Evolutionary conservation across 2,113 vertebrate genomes (phyloP).

Genomic region (Psittacus erithacus): DNA sequence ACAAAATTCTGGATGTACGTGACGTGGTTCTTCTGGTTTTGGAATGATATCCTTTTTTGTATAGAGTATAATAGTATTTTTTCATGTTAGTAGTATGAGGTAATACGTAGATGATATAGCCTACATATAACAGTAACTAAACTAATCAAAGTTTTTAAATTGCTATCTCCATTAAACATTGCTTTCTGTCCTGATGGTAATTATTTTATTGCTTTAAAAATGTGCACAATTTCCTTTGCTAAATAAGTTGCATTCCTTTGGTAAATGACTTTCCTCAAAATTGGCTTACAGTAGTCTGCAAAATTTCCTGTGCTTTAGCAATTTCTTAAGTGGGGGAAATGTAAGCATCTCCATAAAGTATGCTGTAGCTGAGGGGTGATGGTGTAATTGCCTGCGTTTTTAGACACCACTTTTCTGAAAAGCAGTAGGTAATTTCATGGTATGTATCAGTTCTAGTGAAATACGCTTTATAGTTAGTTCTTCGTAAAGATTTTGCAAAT

Average conservation of each 20-base stretch:
- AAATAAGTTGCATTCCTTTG: not conserved
- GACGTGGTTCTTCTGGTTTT: conserved; percentile 99
- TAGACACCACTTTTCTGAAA: not conserved
- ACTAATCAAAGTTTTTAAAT: not conserved
- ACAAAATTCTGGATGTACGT: conserved; percentile 99
- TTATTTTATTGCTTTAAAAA: not conserved
- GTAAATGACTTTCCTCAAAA: not conserved
- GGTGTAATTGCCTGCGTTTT: not conserved
- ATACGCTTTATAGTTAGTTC: not conserved
- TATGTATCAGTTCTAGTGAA: not conserved
- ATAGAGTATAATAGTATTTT: not conserved
- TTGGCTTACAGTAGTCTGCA: not conserved
- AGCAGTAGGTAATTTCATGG: not conserved
- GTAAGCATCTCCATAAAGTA: not conserved
- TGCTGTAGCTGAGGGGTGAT: not conserved
- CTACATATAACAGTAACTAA: not conserved
- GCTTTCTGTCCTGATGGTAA: not conserved
- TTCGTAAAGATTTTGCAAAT: not conserved
- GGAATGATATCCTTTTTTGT: conserved; percentile 97
- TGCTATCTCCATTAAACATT: not conserved
- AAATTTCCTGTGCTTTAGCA: not conserved
- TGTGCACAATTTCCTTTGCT: rapidly evolving
- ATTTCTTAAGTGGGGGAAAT: not conserved
- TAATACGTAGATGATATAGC: not conserved
- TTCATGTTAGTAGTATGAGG: not conserved